Percentiles rank a stretch among this genome's conserved stretches.
These are phyloP conservation scores for Melanotaenia trifasciata DNA, from an alignment of 2,797 vertebrate species.

Conservation along the genomic window DNA sequence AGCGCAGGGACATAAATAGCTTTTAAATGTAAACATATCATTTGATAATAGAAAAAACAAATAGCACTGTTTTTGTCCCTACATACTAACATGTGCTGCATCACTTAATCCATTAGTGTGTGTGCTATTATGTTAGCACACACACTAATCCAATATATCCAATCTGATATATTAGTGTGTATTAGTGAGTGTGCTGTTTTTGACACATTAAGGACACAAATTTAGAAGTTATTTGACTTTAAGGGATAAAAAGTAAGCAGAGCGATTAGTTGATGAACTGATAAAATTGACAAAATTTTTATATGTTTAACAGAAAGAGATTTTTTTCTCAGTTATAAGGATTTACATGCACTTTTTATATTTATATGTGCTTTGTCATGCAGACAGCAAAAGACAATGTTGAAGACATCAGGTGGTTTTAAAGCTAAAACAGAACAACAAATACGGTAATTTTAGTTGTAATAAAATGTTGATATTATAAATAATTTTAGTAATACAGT, in stretches of 20 bases:
- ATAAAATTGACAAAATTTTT: too few relatives aligned
- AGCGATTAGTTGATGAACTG: too few relatives aligned
- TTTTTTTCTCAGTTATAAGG: not conserved
- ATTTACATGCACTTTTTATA: not conserved
- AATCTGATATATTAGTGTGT: too few relatives aligned
- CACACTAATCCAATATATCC: too few relatives aligned
- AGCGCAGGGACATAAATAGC: constrained; percentile 19
- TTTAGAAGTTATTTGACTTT: not conserved
- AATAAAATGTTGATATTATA: not conserved
- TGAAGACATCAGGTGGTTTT: not conserved
- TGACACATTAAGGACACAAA: not conserved
- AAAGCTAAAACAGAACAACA: not conserved
- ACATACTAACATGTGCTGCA: not conserved
- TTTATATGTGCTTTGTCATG: not conserved
- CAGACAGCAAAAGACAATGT: not conserved
- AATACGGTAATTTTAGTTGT: not conserved
- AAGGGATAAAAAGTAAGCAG: not conserved
- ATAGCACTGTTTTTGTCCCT: not conserved
- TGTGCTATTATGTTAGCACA: too few relatives aligned
- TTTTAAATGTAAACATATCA: constrained; percentile 5
- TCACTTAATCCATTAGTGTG: not conserved
- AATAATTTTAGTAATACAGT: not conserved
- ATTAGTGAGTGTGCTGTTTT: too few relatives aligned
- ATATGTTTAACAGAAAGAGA: not conserved
- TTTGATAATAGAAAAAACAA: not conserved